Evolutionary conservation across 1,140 invertebrate genomes (phyloP).

Genomic region (Tetramorium simillimum): DNA sequence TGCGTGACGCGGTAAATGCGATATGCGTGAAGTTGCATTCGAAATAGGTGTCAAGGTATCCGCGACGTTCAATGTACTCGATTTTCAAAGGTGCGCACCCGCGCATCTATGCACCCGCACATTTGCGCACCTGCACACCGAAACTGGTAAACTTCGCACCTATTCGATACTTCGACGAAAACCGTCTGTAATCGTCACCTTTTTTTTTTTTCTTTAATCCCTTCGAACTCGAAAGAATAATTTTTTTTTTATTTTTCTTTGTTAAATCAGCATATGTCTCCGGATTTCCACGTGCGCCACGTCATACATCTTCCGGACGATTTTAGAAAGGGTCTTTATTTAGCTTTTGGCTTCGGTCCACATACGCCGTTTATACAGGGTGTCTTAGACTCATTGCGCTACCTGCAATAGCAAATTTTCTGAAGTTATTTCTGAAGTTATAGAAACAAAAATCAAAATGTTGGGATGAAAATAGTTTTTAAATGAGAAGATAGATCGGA

Average conservation of each 20-base stretch:
- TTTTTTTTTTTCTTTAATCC: neutral
- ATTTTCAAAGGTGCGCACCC: neutral
- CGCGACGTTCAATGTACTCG: neutral
- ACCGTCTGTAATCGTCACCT: too few species aligned
- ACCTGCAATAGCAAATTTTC: too few species aligned
- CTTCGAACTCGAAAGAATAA: neutral
- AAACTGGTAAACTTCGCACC: neutral
- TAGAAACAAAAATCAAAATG: too few species aligned
- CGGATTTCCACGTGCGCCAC: neutral
- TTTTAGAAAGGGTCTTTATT: neutral
- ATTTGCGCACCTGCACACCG: neutral
- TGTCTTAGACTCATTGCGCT: too few species aligned
- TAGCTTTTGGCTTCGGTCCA: neutral
- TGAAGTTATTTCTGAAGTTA: too few species aligned
- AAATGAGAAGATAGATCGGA: too few species aligned
- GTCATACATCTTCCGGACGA: neutral
- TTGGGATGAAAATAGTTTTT: too few species aligned
- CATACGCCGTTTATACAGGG: neutral
- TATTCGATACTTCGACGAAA: too few species aligned
- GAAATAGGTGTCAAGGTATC: conserved; percentile 3
- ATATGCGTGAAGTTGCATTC: neutral
- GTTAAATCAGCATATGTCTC: neutral
- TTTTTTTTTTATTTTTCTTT: neutral
- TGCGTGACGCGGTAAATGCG: neutral
- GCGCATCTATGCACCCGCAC: neutral